phyloP scores from a whole-genome alignment of 2,888 invertebrate genomes.

The Hemicrepidius hirtus region DNA sequence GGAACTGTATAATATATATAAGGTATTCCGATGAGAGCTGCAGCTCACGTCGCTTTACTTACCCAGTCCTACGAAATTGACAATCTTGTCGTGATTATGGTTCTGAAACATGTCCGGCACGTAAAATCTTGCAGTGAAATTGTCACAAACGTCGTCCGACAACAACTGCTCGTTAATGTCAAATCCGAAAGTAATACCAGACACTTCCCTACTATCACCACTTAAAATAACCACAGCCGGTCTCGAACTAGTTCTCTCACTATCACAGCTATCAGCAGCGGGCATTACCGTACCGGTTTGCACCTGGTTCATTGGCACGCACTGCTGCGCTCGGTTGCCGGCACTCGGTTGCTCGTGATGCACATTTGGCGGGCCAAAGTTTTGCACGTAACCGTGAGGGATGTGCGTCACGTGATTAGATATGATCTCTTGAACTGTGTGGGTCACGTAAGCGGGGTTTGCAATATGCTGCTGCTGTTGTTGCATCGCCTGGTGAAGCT shows the following conservation, averaged over 20 bases:
- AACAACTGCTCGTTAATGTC: slow-evolving; percentile 85
- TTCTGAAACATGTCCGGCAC: slow-evolving; percentile 69
- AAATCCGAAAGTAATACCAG: slow-evolving; percentile 87
- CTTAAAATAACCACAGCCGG: slow-evolving; percentile 86
- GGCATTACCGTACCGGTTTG: slow-evolving; percentile 23
- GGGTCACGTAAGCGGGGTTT: slow-evolving; percentile 1
- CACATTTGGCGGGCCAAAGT: background rate
- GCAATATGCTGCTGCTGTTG: slow-evolving; percentile 65
- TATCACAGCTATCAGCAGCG: slow-evolving; percentile 40
- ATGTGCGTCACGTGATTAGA: background rate
- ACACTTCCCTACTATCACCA: slow-evolving; percentile 77
- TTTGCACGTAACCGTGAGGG: slow-evolving; percentile 48
- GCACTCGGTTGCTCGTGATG: slow-evolving; percentile 7
- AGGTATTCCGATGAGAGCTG: too few species aligned
- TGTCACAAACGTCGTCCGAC: slow-evolving; percentile 71
- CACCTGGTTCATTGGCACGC: slow-evolving; percentile 16
- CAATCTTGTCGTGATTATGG: slow-evolving; percentile 76
- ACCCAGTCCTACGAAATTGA: slow-evolving; percentile 79
- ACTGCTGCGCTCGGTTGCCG: slow-evolving; percentile 17
- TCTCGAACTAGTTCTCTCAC: slow-evolving; percentile 65
- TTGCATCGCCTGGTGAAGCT: slow-evolving; percentile 61
- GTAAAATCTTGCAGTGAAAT: slow-evolving; percentile 71
- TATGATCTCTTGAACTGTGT: slow-evolving; percentile 34
- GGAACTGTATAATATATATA: too few species aligned
- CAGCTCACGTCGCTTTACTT: slow-evolving; percentile 63